phyloP scores from a whole-genome alignment of 2,113 vertebrate genomes.

The Nerophis ophidion region DNA sequence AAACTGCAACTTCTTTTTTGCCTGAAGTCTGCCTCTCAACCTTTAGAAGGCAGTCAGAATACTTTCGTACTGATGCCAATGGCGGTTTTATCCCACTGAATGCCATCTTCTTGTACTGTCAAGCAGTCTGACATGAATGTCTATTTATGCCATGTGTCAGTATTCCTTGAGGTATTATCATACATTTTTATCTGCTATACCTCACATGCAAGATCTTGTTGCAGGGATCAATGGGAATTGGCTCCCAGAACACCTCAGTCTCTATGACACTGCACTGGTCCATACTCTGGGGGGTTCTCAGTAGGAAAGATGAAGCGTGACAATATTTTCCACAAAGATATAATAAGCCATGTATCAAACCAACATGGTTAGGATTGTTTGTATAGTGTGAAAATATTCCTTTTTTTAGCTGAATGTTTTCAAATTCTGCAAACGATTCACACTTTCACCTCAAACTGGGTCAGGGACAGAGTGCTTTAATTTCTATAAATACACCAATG shows the following conservation, averaged over 20 bases:
- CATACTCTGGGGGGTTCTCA: conserved; percentile 69
- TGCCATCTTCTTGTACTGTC: conserved; percentile 32
- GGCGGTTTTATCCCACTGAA: conserved; percentile 28
- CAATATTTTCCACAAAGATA: conserved; percentile 17
- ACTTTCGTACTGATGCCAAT: conserved; percentile 32
- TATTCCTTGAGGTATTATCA: conserved; percentile 7
- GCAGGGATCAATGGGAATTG: conserved; percentile 69
- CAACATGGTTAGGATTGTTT: background rate
- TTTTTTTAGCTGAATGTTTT: conserved; percentile 79
- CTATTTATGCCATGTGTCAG: conserved; percentile 19
- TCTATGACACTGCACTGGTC: conserved; percentile 75
- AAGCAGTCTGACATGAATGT: conserved; percentile 31
- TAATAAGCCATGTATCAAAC: no score
- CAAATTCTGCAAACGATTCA: conserved; percentile 81
- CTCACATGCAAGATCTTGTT: conserved; percentile 83
- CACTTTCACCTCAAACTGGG: conserved; percentile 83
- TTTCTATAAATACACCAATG: conserved; percentile 69
- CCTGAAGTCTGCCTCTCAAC: conserved; percentile 34
- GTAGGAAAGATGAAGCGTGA: conserved; percentile 34
- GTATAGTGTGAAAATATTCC: conserved; percentile 56
- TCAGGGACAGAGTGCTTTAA: conserved; percentile 76
- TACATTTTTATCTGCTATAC: conserved; percentile 57
- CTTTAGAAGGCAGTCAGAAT: conserved; percentile 29
- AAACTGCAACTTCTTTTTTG: conserved; percentile 37
- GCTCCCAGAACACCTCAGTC: conserved; percentile 81